Evolutionary conservation across 1,140 invertebrate species (phyloP).

Genomic region (Gonioctena quinquepunctata): DNA sequence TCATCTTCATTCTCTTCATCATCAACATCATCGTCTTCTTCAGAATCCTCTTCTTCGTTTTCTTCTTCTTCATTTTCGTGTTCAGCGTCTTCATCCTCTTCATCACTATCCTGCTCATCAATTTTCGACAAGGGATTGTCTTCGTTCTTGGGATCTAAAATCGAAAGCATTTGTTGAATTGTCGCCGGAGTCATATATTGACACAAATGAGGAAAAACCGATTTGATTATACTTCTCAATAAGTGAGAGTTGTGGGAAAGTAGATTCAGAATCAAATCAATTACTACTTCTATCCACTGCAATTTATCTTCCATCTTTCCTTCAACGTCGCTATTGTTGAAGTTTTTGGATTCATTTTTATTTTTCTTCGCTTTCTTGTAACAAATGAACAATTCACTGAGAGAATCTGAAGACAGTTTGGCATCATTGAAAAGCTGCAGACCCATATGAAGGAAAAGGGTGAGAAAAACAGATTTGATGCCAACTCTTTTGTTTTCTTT

Average conservation of each 20-base stretch:
- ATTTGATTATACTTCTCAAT: constrained; percentile 68
- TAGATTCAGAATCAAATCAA: constrained; percentile 75
- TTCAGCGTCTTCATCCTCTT: constrained; percentile 55
- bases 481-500: constrained; percentile 48
- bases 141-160: constrained; percentile 68
- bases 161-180: constrained; percentile 74
- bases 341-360: constrained; percentile 52
- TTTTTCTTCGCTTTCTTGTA: constrained; percentile 65
- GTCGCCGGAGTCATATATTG: constrained; percentile 68
- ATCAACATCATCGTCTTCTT: constrained; percentile 56
- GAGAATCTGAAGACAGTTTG: constrained; percentile 67
- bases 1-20: constrained; percentile 63
- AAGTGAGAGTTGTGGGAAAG: constrained; percentile 72
- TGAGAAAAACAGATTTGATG: constrained; percentile 62
- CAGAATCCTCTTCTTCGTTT: constrained; percentile 56
- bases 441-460: constrained; percentile 71
- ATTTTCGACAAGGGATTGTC: constrained; percentile 61
- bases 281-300: constrained; percentile 78
- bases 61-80: constrained; percentile 52
- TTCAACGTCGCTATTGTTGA: constrained; percentile 33
- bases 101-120: constrained; percentile 56
- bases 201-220: constrained; percentile 74
- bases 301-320: constrained; percentile 61
- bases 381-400: constrained; percentile 71
- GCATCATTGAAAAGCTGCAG: constrained; percentile 72